Base-by-base conservation (phyloP, 1,140 invertebrate genomes). In the Cydia strobilella region DNA sequence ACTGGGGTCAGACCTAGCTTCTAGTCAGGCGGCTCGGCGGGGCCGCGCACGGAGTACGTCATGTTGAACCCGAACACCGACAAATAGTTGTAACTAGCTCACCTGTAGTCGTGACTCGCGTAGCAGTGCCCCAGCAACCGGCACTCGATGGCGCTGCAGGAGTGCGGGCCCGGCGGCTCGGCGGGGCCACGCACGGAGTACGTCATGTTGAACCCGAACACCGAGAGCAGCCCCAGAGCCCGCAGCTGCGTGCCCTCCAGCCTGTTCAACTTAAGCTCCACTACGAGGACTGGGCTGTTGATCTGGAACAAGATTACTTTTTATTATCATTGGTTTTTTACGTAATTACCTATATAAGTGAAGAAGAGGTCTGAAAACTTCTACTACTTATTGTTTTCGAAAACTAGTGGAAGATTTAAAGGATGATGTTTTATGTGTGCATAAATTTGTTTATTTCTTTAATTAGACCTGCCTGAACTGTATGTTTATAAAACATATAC, bases 121-220 rank as follows among this genome's bases (percentile, higher is more conserved):
- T 95, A 95, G 87, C 98, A 99, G 85, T 97, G 95, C 18, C 98
- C 98, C 1, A 97, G 94, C 76, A 96, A 97, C 0, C 97, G 96
- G 86, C 97, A 98, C 71, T 95, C 94, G 66, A 95, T 94, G 18
- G 96, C 95, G 54, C 95, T 97, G 86, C 97, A 98, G 6, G 95
- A 94, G 45, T 59, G 95, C 91, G 2, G 92, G 78, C 78, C 94
- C 94, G 20, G 94, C 93, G 93, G 23, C 15, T 82, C 81, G 0
- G 78, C 62, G 1, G 86, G 86, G 1, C 89, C 88, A 20, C 94
- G 94, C 77, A 98, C 95, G 84, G 97, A 97, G 86, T 98, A 98
- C 4, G 97, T 98, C 78, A 98, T 96, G 89, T 99, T 99, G 93
- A 99, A 98, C 7, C 97, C 98, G 85, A 96, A 98, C 2, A 98